These are phyloP conservation scores for Calycopis cecrops DNA, from an alignment of 1,140 invertebrate genomes.

Conservation along the genomic window DNA sequence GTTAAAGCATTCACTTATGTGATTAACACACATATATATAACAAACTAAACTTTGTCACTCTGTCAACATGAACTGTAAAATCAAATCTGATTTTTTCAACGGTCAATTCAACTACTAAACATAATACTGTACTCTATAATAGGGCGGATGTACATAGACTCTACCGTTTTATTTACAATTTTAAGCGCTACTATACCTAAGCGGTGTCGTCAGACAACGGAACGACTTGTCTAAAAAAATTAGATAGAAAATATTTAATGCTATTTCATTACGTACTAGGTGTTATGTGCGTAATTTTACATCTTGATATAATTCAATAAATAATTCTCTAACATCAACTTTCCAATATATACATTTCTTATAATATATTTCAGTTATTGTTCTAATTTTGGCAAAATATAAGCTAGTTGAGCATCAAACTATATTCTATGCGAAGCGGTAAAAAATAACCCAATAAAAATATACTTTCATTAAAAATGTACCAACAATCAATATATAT, in stretches of 20 bases:
- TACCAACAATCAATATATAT: constrained; percentile 19
- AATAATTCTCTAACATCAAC: constrained; percentile 12
- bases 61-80: constrained; percentile 5
- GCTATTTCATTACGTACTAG: background rate
- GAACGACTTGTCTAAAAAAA: background rate
- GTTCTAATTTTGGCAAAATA: constrained; percentile 48
- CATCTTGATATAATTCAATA: background rate
- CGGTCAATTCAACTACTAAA: background rate
- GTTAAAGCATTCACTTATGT: constrained; percentile 66
- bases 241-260: background rate
- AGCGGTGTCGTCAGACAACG: no score
- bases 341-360: constrained; percentile 11
- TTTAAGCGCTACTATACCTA: constrained; percentile 1
- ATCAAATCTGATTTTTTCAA: background rate
- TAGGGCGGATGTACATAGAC: constrained; percentile 2
- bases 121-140: background rate
- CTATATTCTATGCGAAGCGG: constrained; percentile 26
- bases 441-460: constrained; percentile 14
- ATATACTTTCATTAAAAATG: constrained; percentile 25
- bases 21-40: constrained; percentile 47
- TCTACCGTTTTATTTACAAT: constrained; percentile 8
- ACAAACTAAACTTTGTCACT: constrained; percentile 16
- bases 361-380: constrained; percentile 29
- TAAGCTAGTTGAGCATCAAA: constrained; percentile 63
- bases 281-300: background rate